Conservation (phyloP, 2,113 vertebrate genomes). For the Pantherophis guttatus region DNA sequence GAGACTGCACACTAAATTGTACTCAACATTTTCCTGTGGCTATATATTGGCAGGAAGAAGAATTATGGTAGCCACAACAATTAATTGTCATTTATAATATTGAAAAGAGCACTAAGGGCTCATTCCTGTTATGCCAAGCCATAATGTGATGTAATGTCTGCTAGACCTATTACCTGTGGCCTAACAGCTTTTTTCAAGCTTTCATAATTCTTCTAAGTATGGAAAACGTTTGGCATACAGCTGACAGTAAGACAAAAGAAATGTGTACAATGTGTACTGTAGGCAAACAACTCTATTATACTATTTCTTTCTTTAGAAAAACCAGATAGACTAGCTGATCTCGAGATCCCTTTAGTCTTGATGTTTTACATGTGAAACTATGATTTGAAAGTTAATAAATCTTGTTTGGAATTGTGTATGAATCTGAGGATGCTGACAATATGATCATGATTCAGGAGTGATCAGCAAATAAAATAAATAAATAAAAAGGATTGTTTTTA, state of each 20-base stretch:
- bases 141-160: neutral
- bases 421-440: neutral
- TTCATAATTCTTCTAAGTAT: neutral
- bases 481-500: neutral
- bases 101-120: neutral
- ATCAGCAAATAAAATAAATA: neutral
- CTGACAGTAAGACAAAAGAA: neutral
- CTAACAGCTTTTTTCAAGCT: neutral
- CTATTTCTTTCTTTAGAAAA: neutral
- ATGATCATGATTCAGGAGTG: neutral
- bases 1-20: neutral
- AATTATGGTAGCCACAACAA: neutral
- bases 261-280: neutral
- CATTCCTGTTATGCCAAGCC: neutral
- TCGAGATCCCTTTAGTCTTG: neutral
- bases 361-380: neutral
- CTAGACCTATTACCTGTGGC: neutral
- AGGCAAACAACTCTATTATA: neutral
- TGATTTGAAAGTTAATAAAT: neutral
- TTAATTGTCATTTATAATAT: neutral
- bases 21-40: neutral
- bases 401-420: neutral
- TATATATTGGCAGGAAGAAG: neutral
- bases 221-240: neutral
- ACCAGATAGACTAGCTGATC: neutral